Evolutionary conservation across 2,797 vertebrate species (phyloP), one percentile per base, ranked within the genome.

Genomic region (Lepus oiostolus): DNA sequence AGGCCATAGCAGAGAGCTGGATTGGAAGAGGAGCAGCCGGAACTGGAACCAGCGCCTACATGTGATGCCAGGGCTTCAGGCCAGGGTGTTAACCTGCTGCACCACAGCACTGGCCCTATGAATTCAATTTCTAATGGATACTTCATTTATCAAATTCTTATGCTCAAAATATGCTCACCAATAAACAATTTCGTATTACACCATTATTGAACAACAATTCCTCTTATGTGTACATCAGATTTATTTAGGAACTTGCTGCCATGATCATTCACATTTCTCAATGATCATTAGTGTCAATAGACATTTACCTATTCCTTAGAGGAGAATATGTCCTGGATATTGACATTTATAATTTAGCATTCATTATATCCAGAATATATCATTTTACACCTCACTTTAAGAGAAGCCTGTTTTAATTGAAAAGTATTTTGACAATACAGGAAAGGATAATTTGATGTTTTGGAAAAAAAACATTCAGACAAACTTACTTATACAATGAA

Each of bases 141-240:
- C 63, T 79, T 7, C 2, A 50, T 26, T 94, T 93, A 63, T 85
- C 30, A 92, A 95, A 72, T 32, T n/a, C 4, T 68, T 92, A 38
- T 26, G 0, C 35, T 82, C 24, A 93, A 81, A 54, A 52, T 70
- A 77, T 77, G 14, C 70, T 94, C 85, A 26, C 7, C 75, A 91
- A 4, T 54, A 24, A 63, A 52, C 86, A 58, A 5, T 87, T 92
- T 38, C 85, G 22, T 35, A 21, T 42, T 76, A 80, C 30, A 87
- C 4, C 5, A 26, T 65, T 72, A 38, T 71, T 76, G 19, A 42
- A 85, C 16, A 54, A 21, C 58, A 60, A 88, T 81, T 89, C 47
- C 70, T 74, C 26, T 62, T 86, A 32, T 68, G 47, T 50, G 1
- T 26, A 50, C 58, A n/a, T 17, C 9, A 74, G 24, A 77, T 47